A percentile compares a stretch with the other conserved stretches of the same genome.
phyloP scores from a whole-genome alignment of 2,797 vertebrate species.

The Oryzias dopingdopingensis region DNA sequence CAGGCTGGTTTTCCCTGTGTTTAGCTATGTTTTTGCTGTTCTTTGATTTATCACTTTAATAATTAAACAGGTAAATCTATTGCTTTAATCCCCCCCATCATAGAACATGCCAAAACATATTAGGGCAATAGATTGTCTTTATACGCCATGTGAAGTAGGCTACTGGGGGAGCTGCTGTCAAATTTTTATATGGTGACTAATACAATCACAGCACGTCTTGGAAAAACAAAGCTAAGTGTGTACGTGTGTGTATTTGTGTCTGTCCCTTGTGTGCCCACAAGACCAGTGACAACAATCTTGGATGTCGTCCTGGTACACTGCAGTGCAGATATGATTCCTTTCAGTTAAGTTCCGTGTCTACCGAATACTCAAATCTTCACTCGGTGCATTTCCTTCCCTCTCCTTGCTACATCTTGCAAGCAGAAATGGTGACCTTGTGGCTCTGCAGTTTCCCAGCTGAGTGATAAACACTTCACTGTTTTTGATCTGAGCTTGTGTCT shows the following conservation, averaged over 20 bases:
- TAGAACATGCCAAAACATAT: constrained; percentile 60
- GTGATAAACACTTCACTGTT: constrained; percentile 64
- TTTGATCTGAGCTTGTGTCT: constrained; percentile 50
- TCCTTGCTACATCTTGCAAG: constrained; percentile 24
- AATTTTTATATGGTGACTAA: constrained; percentile 78
- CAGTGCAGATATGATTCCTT: constrained; percentile 65
- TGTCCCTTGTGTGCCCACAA: constrained; percentile 42
- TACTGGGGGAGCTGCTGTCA: constrained; percentile 66
- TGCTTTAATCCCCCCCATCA: constrained; percentile 70
- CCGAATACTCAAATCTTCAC: constrained; percentile 54
- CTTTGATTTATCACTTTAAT: constrained; percentile 72
- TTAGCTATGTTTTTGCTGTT: constrained; percentile 14
- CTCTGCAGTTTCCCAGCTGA: constrained; percentile 49
- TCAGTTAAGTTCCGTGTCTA: constrained; percentile 61
- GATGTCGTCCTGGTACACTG: constrained; percentile 52
- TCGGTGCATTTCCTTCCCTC: constrained; percentile 26
- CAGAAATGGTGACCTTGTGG: constrained; percentile 47
- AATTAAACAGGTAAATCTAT: constrained; percentile 78
- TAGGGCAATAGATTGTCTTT: constrained; percentile 72
- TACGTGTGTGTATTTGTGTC: constrained; percentile 20
- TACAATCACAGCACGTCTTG: constrained; percentile 72
- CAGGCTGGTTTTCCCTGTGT: constrained; percentile 20
- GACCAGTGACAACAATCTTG: constrained; percentile 43
- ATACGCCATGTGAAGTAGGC: constrained; percentile 65
- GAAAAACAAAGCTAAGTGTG: constrained; percentile 55